phyloP scores from a whole-genome alignment of 2,888 invertebrate species.

The Escarpia spicata region DNA sequence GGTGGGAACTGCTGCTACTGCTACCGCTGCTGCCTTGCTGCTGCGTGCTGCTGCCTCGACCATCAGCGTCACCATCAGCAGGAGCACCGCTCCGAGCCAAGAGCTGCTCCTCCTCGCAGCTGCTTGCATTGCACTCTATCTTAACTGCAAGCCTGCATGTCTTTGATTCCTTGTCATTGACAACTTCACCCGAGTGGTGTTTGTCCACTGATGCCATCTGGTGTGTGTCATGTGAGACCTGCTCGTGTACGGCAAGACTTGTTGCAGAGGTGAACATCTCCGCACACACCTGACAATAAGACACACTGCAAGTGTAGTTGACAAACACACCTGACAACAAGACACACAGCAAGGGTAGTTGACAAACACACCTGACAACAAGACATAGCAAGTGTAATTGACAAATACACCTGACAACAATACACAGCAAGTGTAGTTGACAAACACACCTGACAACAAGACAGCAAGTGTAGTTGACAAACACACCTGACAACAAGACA shows the following conservation, averaged over 20 bases:
- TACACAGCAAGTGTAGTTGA: too few species aligned
- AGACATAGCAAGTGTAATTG: too few species aligned
- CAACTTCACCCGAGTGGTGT: background rate
- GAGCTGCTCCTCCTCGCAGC: background rate
- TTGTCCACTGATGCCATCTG: background rate
- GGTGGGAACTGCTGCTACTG: background rate
- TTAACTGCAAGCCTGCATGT: background rate
- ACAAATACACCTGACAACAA: too few species aligned
- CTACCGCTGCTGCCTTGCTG: background rate
- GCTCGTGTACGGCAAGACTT: background rate
- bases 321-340: background rate
- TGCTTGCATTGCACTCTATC: background rate
- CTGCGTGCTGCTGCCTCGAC: background rate
- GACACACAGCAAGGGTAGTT: too few species aligned
- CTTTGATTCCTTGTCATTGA: background rate
- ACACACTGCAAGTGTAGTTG: background rate
- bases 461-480: too few species aligned
- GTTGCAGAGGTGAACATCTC: background rate
- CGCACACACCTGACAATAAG: background rate
- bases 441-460: too few species aligned
- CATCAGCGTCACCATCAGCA: background rate
- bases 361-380: too few species aligned
- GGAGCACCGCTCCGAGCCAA: background rate
- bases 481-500: too few species aligned
- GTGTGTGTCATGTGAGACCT: background rate